These are phyloP conservation scores for Bryconaethiops microstoma DNA, from an alignment of 2,797 vertebrate genomes.

Conservation along the genomic window DNA sequence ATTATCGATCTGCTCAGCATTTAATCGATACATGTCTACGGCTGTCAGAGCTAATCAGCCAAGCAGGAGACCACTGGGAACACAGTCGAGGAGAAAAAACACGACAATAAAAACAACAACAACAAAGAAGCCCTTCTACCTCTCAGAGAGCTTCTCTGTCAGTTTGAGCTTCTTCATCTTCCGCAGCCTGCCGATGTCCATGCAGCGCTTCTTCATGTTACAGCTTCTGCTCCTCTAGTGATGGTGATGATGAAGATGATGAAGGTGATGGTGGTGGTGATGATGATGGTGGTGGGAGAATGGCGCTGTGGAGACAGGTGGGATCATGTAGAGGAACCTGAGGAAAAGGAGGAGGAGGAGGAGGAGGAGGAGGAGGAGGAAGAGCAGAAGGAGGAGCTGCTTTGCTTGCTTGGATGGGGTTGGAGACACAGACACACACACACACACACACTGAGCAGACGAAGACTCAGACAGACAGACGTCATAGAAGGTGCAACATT, in stretches of 20 bases:
- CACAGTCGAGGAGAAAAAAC: neutral
- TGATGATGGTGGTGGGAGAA: slow-evolving; percentile 32
- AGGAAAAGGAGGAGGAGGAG: slow-evolving; percentile 15
- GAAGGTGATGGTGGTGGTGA: neutral
- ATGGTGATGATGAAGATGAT: too few relatives aligned
- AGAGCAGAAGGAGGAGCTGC: slow-evolving; percentile 6
- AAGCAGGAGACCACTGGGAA: too few relatives aligned
- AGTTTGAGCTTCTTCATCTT: slow-evolving; percentile 82
- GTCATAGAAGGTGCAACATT: too few relatives aligned
- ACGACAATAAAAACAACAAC: slow-evolving; percentile 63
- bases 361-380: slow-evolving; percentile 2
- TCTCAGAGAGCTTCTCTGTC: slow-evolving; percentile 81
- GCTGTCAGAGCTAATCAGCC: neutral
- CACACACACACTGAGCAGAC: neutral
- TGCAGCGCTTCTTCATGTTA: slow-evolving; percentile 84
- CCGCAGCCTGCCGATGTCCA: slow-evolving; percentile 80
- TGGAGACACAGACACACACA: neutral
- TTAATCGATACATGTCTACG: neutral
- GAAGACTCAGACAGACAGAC: neutral
- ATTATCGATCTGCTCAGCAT: slow-evolving; percentile 9
- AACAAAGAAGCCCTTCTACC: slow-evolving; percentile 69
- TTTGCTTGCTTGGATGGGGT: neutral
- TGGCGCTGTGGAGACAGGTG: slow-evolving; percentile 40
- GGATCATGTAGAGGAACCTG: slow-evolving; percentile 55
- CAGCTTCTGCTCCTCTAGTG: slow-evolving; percentile 53